A percentile compares a stretch with the other conserved stretches of the same genome.
Evolutionary conservation across 2,797 vertebrate species (phyloP).

Genomic region (Spinus olivaceus): DNA sequence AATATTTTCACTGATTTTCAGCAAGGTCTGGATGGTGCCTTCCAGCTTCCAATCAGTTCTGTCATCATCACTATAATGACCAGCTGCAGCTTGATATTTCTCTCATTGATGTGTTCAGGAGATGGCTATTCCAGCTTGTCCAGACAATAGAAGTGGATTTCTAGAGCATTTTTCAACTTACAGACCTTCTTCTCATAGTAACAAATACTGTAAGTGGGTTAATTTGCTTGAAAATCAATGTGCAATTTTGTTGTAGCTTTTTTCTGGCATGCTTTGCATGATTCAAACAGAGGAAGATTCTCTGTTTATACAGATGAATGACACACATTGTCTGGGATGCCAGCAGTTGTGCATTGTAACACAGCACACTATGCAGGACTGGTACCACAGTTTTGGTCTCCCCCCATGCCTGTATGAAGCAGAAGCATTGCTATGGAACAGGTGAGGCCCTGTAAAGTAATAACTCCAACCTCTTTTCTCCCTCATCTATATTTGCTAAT

Average conservation of each 20-base stretch:
- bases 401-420: no score
- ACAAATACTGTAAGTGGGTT: not conserved
- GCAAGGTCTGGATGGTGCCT: not conserved
- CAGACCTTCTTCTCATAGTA: not conserved
- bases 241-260: not conserved
- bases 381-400: not conserved
- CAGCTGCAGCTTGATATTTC: not conserved
- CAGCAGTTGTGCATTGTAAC: not conserved
- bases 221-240: not conserved
- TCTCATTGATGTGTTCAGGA: not conserved
- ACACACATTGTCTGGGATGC: not conserved
- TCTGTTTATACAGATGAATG: not conserved
- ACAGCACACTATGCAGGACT: not conserved
- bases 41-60: conserved; percentile 10
- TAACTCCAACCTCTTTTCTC: not conserved
- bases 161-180: not conserved
- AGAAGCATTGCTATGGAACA: not conserved
- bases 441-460: not conserved
- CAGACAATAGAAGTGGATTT: not conserved
- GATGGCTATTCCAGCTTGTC: not conserved
- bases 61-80: not conserved
- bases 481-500: not conserved
- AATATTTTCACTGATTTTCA: conserved; percentile 47
- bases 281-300: not conserved
- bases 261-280: not conserved